Evolutionary conservation across 2,113 vertebrate genomes (phyloP).

Genomic region (Halichoerus grypus): DNA sequence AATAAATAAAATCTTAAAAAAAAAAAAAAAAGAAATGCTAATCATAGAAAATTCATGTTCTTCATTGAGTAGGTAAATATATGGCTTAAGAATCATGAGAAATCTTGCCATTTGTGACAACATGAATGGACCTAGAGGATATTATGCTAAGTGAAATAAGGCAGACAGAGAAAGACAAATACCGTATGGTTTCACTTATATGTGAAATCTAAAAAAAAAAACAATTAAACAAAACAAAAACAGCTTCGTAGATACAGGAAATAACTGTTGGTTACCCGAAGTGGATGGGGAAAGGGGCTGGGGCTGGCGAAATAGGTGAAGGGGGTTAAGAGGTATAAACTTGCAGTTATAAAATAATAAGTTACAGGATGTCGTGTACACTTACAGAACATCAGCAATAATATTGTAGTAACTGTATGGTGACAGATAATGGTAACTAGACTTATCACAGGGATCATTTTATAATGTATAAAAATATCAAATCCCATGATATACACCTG

Average conservation of each 20-base stretch:
- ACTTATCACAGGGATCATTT: not conserved
- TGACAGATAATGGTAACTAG: not conserved
- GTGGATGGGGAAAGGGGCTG: not conserved
- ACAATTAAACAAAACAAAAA: not conserved
- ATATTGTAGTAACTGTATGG: not conserved
- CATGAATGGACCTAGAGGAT: not conserved
- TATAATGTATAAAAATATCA: not conserved
- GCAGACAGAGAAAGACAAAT: not conserved
- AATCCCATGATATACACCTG: not conserved
- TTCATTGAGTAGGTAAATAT: not conserved
- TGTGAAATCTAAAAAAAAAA: not conserved
- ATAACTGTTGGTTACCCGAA: not conserved
- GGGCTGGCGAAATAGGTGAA: not conserved
- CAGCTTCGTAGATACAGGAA: not conserved
- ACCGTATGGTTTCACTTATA: not conserved
- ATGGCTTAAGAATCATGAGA: not conserved
- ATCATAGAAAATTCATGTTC: slow-evolving; percentile 12
- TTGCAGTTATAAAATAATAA: not conserved
- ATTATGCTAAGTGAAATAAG: not conserved
- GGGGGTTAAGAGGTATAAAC: not conserved
- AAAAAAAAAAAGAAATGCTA: not conserved
- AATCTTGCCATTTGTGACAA: not conserved
- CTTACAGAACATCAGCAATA: not conserved
- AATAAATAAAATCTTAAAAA: too few species aligned
- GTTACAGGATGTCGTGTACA: not conserved